phyloP scores from a whole-genome alignment of 2,113 vertebrate genomes.

The Strix uralensis region DNA sequence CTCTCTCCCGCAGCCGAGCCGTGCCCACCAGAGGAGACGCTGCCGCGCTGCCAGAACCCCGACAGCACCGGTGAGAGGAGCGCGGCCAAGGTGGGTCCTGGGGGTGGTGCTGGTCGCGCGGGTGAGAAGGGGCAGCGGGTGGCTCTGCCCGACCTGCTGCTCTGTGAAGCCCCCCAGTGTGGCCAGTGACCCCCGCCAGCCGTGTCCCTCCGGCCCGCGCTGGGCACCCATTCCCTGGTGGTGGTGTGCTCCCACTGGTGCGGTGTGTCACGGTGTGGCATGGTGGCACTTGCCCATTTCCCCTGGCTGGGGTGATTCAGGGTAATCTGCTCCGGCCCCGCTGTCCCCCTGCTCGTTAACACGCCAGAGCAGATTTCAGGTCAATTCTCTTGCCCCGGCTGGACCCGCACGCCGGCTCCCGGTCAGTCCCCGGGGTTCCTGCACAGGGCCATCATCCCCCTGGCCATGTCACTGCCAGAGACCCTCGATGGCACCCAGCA shows the following conservation, averaged over 20 bases:
- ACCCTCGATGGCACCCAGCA: background rate
- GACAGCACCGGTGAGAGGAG: conserved; percentile 81
- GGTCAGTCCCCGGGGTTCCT: background rate
- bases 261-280: rapidly evolving
- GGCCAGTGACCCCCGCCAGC: background rate
- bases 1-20: conserved; percentile 78
- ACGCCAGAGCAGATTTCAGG: background rate
- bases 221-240: rapidly evolving
- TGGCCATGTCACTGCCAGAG: background rate
- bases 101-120: rapidly evolving
- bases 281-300: rapidly evolving
- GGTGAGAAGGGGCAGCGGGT: background rate
- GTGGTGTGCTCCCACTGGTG: rapidly evolving
- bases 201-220: rapidly evolving
- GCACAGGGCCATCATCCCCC: background rate
- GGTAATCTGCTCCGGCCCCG: background rate
- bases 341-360: background rate
- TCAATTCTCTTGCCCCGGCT: background rate
- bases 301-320: background rate
- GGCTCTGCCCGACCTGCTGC: background rate
- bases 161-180: background rate
- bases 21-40: conserved; percentile 79
- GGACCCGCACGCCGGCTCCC: rapidly evolving
- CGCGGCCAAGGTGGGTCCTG: conserved; percentile 82
- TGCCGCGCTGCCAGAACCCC: conserved; percentile 83